Evolutionary conservation across 2,888 invertebrate species (phyloP).

Genomic region (Stenoptilia bipunctidactyla): DNA sequence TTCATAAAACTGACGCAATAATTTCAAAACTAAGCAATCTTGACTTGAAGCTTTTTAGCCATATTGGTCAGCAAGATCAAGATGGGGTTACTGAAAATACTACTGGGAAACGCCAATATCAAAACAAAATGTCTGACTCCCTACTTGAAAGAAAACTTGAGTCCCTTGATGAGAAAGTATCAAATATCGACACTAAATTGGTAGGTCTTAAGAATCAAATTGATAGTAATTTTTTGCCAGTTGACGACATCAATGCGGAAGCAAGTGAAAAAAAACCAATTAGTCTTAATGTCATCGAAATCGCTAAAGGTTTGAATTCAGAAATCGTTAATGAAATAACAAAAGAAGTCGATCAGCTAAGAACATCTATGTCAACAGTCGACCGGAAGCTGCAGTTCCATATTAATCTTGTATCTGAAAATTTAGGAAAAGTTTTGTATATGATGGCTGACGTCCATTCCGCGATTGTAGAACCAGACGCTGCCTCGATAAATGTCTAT

Average conservation of each 20-base stretch:
- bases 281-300: conserved; percentile 85
- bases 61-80: conserved; percentile 46
- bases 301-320: conserved; percentile 85
- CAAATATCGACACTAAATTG: conserved; percentile 84
- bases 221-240: conserved; percentile 84
- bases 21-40: conserved; percentile 81
- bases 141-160: conserved; percentile 76
- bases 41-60: conserved; percentile 81
- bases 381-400: conserved; percentile 88
- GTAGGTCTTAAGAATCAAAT: conserved; percentile 85
- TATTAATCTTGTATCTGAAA: conserved; percentile 85
- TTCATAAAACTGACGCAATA: conserved; percentile 86
- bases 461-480: conserved; percentile 83
- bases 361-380: conserved; percentile 81
- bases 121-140: conserved; percentile 36
- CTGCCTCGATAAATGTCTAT: conserved; percentile 62
- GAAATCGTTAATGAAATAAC: conserved; percentile 86
- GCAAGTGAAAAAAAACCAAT: conserved; percentile 90
- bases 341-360: conserved; percentile 84
- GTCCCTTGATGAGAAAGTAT: conserved; percentile 85
- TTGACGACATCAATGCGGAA: conserved; percentile 87
- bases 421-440: conserved; percentile 81
- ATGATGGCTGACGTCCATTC: conserved; percentile 88
- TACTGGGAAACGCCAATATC: conserved; percentile 20
- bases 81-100: conserved; percentile 39